Conservation (phyloP, 2,113 vertebrate species). For the Caloenas nicobarica region DNA sequence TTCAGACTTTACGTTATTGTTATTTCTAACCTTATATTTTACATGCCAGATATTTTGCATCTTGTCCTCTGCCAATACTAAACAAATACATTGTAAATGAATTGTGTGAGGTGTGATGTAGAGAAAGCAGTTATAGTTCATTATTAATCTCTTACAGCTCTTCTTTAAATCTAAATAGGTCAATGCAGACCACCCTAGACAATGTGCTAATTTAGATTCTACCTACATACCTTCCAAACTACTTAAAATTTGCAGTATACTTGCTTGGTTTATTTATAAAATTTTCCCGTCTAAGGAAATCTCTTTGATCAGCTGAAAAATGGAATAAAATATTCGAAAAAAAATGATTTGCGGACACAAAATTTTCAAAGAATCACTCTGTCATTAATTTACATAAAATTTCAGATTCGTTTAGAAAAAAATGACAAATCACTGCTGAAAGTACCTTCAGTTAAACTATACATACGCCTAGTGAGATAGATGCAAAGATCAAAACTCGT, state of each 20-base stretch:
- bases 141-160: conserved; percentile 37
- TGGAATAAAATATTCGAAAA: conserved; percentile 60
- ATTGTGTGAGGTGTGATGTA: neutral
- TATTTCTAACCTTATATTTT: conserved; percentile 8
- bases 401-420: conserved; percentile 72
- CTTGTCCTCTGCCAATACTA: neutral
- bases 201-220: conserved; percentile 57
- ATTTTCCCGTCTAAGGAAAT: conserved; percentile 54
- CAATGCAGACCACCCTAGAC: conserved; percentile 47
- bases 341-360: conserved; percentile 54
- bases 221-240: conserved; percentile 46
- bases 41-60: neutral
- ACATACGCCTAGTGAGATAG: conserved; percentile 20
- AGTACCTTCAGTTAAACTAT: conserved; percentile 43
- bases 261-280: conserved; percentile 63
- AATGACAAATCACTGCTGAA: conserved; percentile 71
- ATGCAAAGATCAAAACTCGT: conserved; percentile 58
- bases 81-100: conserved; percentile 20
- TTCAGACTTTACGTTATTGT: neutral
- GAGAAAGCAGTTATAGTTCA: conserved; percentile 22
- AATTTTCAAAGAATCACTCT: conserved; percentile 72
- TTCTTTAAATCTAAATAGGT: conserved; percentile 63
- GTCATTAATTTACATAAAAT: conserved; percentile 71
- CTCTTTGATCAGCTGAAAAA: conserved; percentile 69
- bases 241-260: conserved; percentile 36